phyloP scores from a whole-genome alignment of 2,888 invertebrate species.

The Pseudeuparius sepicola region DNA sequence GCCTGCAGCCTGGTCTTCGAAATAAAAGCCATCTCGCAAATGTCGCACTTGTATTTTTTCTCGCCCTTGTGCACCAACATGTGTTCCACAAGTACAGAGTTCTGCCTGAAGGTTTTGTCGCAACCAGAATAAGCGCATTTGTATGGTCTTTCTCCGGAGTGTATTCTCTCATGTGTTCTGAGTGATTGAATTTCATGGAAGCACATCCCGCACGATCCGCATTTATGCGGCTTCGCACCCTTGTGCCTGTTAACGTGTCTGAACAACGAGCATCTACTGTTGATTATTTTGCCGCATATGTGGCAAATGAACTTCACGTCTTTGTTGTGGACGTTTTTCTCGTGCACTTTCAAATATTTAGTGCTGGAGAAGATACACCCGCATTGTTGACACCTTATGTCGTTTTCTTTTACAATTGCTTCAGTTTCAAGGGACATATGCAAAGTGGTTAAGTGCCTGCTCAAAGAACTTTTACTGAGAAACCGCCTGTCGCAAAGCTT shows the following conservation, averaged over 20 bases:
- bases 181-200: constrained; percentile 46
- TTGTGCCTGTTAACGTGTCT: constrained; percentile 30
- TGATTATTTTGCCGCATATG: constrained; percentile 43
- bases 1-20: too few relatives aligned
- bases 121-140: constrained; percentile 42
- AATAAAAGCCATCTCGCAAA: constrained; percentile 28
- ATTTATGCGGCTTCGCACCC: constrained; percentile 40
- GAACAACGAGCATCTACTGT: constrained; percentile 31
- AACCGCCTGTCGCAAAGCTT: constrained; percentile 26
- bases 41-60: constrained; percentile 39
- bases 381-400: too few relatives aligned
- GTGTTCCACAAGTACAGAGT: constrained; percentile 22
- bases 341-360: too few relatives aligned
- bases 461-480: constrained; percentile 25
- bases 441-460: too few relatives aligned
- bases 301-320: constrained; percentile 36
- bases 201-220: constrained; percentile 46
- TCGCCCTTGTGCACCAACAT: constrained; percentile 37
- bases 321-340: constrained; percentile 21
- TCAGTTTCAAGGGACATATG: too few relatives aligned
- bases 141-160: constrained; percentile 33
- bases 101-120: constrained; percentile 34
- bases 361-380: too few relatives aligned
- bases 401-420: too few relatives aligned
- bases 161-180: constrained; percentile 31